A percentile compares a stretch with the other conserved stretches of the same genome.
Conservation (phyloP, 2,797 vertebrate genomes). For the Falco biarmicus region DNA sequence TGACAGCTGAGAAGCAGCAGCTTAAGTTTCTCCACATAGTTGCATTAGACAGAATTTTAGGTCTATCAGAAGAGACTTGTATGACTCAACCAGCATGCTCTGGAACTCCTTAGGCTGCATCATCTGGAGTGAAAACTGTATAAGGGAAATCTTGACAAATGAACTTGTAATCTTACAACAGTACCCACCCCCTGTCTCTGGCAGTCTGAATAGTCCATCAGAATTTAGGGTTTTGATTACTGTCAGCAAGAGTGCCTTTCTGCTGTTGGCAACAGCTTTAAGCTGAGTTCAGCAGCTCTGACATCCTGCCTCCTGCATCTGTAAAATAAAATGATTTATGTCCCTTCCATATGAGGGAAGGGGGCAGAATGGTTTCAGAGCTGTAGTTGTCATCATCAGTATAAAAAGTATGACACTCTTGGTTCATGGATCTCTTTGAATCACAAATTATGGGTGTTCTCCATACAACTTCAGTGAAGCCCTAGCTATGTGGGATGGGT, state of each 20-base stretch:
- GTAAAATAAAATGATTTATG: background rate
- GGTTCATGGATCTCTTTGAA: background rate
- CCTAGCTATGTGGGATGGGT: background rate
- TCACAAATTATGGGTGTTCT: background rate
- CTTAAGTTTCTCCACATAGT: background rate
- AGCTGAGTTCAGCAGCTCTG: background rate
- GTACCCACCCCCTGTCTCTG: background rate
- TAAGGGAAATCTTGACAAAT: background rate
- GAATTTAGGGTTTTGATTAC: background rate
- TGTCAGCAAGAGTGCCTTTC: background rate
- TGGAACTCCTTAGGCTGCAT: background rate
- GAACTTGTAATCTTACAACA: background rate
- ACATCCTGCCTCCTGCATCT: background rate
- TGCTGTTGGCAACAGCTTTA: background rate
- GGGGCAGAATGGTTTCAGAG: background rate
- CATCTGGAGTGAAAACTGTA: background rate
- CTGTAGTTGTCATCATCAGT: background rate
- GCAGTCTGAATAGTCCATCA: background rate
- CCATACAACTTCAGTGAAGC: background rate
- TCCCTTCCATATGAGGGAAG: background rate
- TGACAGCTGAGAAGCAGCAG: background rate
- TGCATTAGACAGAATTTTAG: background rate
- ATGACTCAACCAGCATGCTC: background rate
- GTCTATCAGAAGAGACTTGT: background rate
- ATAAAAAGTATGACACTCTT: background rate